Base-by-base conservation (phyloP, 2,888 invertebrate genomes). In the Margaritifera margaritifera region DNA sequence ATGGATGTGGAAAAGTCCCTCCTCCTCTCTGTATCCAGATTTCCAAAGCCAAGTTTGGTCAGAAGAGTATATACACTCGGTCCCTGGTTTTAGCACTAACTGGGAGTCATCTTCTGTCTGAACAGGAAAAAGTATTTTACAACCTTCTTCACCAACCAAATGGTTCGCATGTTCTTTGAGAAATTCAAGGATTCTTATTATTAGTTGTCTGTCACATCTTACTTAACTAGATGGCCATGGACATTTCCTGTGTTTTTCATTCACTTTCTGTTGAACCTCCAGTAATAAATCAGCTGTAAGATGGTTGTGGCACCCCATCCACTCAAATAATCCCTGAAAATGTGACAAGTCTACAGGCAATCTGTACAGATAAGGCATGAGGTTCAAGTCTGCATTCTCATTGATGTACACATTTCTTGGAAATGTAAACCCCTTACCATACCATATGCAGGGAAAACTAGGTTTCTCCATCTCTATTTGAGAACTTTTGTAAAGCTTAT, bases 1-100 rank as follows among this genome's bases (percentile, higher is more conserved):
- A 70, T 86, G 85, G 19, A 62, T 31, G 24, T 83, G 68, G 18
- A 72, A 75, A 22, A 76, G 75, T 6, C 72, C 77, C 18, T 71
- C 72, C 68, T 22, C 72, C 20, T 66, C 69, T 22, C 64, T 58
- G 1, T 57, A 65, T 25, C 65, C 68, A 11, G 57, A 51, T 4
- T 55, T 53, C 66, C 60, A 68, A 25, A 66, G 50, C 70, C 70
- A 70, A 11, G 66, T 62, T 27, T 55, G 50, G 60, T 63, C 66
- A 42, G 65, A 65, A 42, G 59, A 74, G 54, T 56, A 64, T 19
- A 42, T 71, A 53, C 74, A 74, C 22, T 71, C 69, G 11, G n/a
- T 61, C 15, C 54, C 62, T 6, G 56, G 56, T 53, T 60, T 64
- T 19, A 74, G 52, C n/a, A 69, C n/a, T 11, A 74, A 25, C 8